A percentile compares a stretch with the other conserved stretches of the same genome.
phyloP scores from a whole-genome alignment of 2,113 vertebrate species.

The human region GRCh38 chr2:140516501-140517000 shows the following conservation, averaged over 20 bases:
- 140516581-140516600: neutral
- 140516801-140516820: neutral
- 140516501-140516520: too few relatives aligned
- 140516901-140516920: slow-evolving; percentile 97
- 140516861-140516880: neutral
- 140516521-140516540: neutral
- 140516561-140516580: neutral
- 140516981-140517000: slow-evolving; percentile 97
- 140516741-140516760: neutral
- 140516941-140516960: slow-evolving; percentile 98
- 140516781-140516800: neutral
- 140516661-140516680: neutral
- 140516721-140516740: neutral
- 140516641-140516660: neutral
- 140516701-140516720: neutral
- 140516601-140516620: neutral
- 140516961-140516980: slow-evolving; percentile 98
- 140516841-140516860: neutral
- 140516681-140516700: neutral
- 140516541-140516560: neutral
- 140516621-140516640: neutral
- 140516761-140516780: neutral
- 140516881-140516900: slow-evolving; percentile 95
- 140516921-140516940: slow-evolving; percentile 98
- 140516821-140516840: neutral